Evolutionary conservation across 2,113 vertebrate genomes (phyloP).

Genomic region (Asarcornis scutulata): DNA sequence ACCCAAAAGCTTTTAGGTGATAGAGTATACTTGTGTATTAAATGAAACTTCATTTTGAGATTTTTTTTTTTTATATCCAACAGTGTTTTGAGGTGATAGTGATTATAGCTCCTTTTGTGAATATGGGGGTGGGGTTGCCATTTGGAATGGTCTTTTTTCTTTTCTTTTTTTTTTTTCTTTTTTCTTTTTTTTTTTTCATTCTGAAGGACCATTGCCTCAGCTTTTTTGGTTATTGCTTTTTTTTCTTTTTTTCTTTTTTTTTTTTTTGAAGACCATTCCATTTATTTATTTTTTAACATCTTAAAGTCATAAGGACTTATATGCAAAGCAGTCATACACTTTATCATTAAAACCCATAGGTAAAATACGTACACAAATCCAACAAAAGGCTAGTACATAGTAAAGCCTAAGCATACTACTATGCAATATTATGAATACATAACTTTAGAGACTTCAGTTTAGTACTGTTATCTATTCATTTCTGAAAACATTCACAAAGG

Average conservation of each 20-base stretch:
- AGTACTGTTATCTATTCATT: slow-evolving; percentile 84
- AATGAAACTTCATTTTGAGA: slow-evolving; percentile 60
- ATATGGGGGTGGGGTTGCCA: slow-evolving; percentile 78
- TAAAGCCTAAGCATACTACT: slow-evolving; percentile 90
- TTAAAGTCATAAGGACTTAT: slow-evolving; percentile 89
- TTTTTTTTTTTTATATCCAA: slow-evolving; percentile 1
- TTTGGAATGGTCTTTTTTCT: slow-evolving; percentile 86
- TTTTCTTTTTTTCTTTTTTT: slow-evolving; percentile 32
- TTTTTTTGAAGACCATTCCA: slow-evolving; percentile 92
- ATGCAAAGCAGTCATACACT: slow-evolving; percentile 96
- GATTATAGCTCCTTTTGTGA: slow-evolving; percentile 91
- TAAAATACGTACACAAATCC: slow-evolving; percentile 98
- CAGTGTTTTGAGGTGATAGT: slow-evolving; percentile 53
- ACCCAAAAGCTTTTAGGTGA: slow-evolving; percentile 38
- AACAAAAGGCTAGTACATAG: slow-evolving; percentile 90
- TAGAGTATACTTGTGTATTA: slow-evolving; percentile 35
- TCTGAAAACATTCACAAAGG: slow-evolving; percentile 85
- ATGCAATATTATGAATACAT: slow-evolving; percentile 87
- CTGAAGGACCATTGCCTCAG: slow-evolving; percentile 63
- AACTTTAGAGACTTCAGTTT: slow-evolving; percentile 81
- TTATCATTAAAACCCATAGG: slow-evolving; percentile 93
- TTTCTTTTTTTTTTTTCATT: slow-evolving; percentile 45
- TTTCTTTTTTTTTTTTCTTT: slow-evolving; percentile 52
- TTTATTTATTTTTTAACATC: slow-evolving; percentile 95
- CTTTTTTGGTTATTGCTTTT: slow-evolving; percentile 65